A percentile compares a stretch with the other conserved stretches of the same genome.
phyloP scores from a whole-genome alignment of 2,113 vertebrate genomes.

The Gambusia affinis region DNA sequence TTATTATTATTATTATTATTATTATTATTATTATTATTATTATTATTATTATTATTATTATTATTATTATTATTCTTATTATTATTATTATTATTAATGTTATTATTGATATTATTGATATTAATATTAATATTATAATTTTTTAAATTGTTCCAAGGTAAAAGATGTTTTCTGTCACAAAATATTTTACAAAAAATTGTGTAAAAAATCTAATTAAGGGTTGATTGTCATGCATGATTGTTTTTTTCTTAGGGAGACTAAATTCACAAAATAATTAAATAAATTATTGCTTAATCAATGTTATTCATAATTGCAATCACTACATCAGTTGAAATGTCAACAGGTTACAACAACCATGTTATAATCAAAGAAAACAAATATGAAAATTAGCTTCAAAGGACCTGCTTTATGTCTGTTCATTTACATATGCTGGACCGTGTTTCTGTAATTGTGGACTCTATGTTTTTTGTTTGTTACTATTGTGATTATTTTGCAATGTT shows the following conservation, averaged over 20 bases:
- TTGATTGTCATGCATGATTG: neutral
- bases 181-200: neutral
- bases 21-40: no score
- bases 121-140: no score
- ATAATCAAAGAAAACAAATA: neutral
- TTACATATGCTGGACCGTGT: neutral
- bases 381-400: neutral
- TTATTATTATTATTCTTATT: no score
- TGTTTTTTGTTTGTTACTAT: neutral
- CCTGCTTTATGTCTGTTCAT: neutral
- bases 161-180: neutral
- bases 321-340: neutral
- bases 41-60: no score
- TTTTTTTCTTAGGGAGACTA: no score
- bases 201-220: neutral
- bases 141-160: no score
- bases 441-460: neutral
- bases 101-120: no score
- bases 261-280: neutral
- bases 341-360: neutral
- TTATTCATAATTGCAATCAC: slow-evolving; percentile 9
- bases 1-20: no score
- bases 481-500: neutral
- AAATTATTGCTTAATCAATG: neutral
- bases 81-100: no score